Conservation (phyloP, 2,113 vertebrate genomes). For the Tympanuchus pallidicinctus region DNA sequence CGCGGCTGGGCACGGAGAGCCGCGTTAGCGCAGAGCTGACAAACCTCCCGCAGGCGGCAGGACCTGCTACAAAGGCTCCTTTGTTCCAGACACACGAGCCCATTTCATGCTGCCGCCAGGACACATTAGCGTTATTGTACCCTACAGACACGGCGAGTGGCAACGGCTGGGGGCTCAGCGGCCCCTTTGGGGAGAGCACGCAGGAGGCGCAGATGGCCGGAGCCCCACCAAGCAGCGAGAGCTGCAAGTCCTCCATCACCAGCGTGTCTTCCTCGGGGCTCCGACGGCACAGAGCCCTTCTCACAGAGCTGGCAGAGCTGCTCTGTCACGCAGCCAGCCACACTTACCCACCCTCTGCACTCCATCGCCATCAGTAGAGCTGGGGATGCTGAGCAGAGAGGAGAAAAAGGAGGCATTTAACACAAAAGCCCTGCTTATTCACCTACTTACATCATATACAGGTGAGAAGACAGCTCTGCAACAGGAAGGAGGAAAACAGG, state of each 20-base stretch:
- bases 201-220: background rate
- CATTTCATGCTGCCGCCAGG: fast-evolving
- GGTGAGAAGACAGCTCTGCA: background rate
- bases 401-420: background rate
- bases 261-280: background rate
- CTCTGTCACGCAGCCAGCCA: background rate
- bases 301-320: background rate
- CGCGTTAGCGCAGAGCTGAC: background rate
- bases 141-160: background rate
- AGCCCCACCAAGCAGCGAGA: background rate
- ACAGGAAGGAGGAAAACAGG: background rate
- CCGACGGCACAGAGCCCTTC: background rate
- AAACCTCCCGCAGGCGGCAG: background rate
- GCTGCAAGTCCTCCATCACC: fast-evolving
- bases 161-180: background rate
- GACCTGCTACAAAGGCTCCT: background rate
- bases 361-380: background rate
- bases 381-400: background rate
- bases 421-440: background rate
- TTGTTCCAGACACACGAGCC: background rate
- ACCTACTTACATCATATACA: fast-evolving
- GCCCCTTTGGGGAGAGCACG: background rate
- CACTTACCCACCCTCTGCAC: background rate
- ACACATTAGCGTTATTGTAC: constrained; percentile 23
- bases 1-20: background rate